Evolutionary conservation across 2,888 invertebrate genomes (phyloP).

Genomic region (Helicoverpa assulta): DNA sequence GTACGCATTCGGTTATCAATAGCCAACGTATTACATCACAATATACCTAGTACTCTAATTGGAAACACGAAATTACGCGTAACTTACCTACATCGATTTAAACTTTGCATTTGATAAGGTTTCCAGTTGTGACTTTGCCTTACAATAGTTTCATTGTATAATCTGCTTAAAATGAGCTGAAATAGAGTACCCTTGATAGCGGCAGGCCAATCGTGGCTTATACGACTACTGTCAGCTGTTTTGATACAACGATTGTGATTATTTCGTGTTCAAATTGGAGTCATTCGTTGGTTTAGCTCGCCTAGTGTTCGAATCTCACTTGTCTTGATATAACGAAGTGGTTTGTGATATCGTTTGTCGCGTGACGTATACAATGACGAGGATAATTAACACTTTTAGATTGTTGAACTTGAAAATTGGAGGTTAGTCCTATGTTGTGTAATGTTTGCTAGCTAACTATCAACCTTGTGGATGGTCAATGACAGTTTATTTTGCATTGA

Average conservation of each 20-base stretch:
- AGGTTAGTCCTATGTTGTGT: conserved; percentile 72
- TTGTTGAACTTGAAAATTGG: conserved; percentile 71
- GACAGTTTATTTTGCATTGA: conserved; percentile 26
- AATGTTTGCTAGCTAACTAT: conserved; percentile 17
- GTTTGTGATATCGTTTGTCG: conserved; percentile 27
- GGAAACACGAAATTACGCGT: conserved; percentile 32
- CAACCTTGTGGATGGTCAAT: conserved; percentile 24
- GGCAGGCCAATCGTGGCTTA: conserved; percentile 44
- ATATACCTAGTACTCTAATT: conserved; percentile 31
- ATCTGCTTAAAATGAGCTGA: conserved; percentile 35
- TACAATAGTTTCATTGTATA: conserved; percentile 28
- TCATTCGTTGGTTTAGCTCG: conserved; percentile 2
- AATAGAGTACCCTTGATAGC: conserved; percentile 53
- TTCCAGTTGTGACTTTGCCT: conserved; percentile 13
- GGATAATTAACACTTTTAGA: conserved; percentile 67
- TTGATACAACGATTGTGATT: conserved; percentile 27
- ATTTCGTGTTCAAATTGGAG: conserved; percentile 20
- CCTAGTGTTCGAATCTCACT: neutral
- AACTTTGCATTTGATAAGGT: conserved; percentile 4
- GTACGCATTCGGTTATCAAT: conserved; percentile 44
- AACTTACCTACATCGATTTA: conserved; percentile 10
- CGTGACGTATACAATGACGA: conserved; percentile 66
- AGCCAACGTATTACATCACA: conserved; percentile 29
- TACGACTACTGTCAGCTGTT: conserved; percentile 55
- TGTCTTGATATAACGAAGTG: conserved; percentile 18